Evolutionary conservation across 2,797 vertebrate genomes (phyloP), one percentile per base, ranked within the genome.

Genomic region (Babyrousa celebensis): DNA sequence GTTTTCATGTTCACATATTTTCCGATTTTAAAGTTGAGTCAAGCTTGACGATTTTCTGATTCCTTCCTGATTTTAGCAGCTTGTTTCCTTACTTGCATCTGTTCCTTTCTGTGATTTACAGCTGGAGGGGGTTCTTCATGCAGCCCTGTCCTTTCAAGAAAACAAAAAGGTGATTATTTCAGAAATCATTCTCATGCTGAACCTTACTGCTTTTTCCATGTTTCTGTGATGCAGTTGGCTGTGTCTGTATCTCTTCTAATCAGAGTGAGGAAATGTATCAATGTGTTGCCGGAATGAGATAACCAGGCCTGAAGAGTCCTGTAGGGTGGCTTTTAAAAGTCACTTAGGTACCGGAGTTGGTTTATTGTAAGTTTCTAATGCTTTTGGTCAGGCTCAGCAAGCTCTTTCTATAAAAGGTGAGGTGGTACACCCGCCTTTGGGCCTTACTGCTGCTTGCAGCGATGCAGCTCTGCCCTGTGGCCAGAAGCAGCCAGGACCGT

Each of bases 91-190:
- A 90, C 98, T 97, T 98, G 97, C 98, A 98, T 98, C 98, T 99
- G 97, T 99, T 98, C 96, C 99, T 99, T 99, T 99, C 99, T 99
- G 98, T 99, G 98, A 98, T 98, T 98, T 99, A 96, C 99, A 99
- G 99, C 99, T 94, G 99, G 99, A 99, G 99, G 99, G 98, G 99
- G 99, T 98, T 99, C 99, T 98, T 99, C 99, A 98, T 99, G 99
- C 99, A 99, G 99, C 98, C 99, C 99, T 98, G 99, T 99, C 97
- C 98, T 99, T 98, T 98, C 99, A 96, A 99, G 99, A 99, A 99
- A 99, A 98, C 99, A 98, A 98, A 99, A 99, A 99, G 99, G 99
- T 99, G 99, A 99, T 98, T 99, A 98, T 99, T 96, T 98, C 91
- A 29, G 94, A 97, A 98, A 95, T 91, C 63, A 89, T 84, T 97